Percentiles rank a stretch among this genome's conserved stretches.
phyloP scores from a whole-genome alignment of 2,113 vertebrate species.

The Sterna hirundo region DNA sequence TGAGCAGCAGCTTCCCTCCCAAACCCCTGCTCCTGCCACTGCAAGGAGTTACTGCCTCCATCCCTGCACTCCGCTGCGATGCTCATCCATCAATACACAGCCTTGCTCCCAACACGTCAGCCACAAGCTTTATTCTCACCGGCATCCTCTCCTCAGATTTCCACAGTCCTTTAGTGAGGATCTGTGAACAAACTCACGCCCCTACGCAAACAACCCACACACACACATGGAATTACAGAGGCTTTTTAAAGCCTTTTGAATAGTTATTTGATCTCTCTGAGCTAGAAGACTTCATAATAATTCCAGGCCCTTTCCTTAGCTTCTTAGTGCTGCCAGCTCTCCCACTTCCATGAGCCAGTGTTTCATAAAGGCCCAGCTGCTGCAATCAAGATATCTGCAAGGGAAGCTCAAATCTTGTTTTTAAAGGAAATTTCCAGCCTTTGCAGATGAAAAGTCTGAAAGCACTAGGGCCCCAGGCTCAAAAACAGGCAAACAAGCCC shows the following conservation, averaged over 20 bases:
- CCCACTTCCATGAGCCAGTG: neutral
- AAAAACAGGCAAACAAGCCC: slow-evolving; percentile 16
- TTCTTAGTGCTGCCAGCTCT: neutral
- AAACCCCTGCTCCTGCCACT: neutral
- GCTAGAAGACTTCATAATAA: neutral
- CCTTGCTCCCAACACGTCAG: neutral
- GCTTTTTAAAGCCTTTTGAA: slow-evolving; percentile 6
- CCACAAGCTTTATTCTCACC: neutral
- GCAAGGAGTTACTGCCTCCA: neutral
- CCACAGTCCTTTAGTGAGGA: neutral
- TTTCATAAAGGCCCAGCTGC: slow-evolving; percentile 47
- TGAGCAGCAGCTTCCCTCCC: neutral
- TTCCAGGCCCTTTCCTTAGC: neutral
- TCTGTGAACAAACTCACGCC: neutral
- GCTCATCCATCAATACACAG: neutral
- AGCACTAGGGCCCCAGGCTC: neutral
- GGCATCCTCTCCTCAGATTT: neutral
- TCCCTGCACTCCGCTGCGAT: neutral
- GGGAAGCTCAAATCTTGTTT: slow-evolving; percentile 37
- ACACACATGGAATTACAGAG: neutral
- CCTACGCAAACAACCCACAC: neutral
- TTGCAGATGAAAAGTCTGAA: slow-evolving; percentile 30
- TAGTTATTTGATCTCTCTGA: slow-evolving; percentile 16
- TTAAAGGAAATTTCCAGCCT: slow-evolving; percentile 39
- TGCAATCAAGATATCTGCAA: slow-evolving; percentile 49